A percentile compares a stretch with the other conserved stretches of the same genome.
Conservation (phyloP, 1,140 invertebrate genomes). For the Octopus sinensis region DNA sequence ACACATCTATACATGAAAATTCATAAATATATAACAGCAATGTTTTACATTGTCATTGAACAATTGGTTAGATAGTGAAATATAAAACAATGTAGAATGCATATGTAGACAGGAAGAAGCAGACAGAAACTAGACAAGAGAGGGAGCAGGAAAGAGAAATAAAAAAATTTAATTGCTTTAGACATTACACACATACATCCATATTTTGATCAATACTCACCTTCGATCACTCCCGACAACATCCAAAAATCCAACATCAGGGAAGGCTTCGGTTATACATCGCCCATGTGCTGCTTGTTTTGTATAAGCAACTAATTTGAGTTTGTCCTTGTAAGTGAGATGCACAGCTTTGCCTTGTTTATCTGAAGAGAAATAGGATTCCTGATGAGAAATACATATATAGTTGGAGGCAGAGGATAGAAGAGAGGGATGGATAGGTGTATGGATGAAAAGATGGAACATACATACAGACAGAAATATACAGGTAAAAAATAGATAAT, state of each 20-base stretch:
- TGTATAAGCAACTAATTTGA: slow-evolving; percentile 85
- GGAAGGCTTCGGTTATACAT: slow-evolving; percentile 71
- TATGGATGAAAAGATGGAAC: too few species aligned
- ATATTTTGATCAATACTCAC: slow-evolving; percentile 48
- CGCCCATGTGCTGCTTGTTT: slow-evolving; percentile 88
- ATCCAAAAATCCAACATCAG: slow-evolving; percentile 87
- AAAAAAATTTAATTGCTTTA: too few species aligned
- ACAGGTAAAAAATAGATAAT: too few species aligned
- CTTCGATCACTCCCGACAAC: slow-evolving; percentile 90
- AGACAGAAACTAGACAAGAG: too few species aligned
- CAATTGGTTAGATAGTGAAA: too few species aligned
- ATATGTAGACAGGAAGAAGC: too few species aligned
- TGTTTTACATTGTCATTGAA: too few species aligned
- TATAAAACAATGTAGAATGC: too few species aligned
- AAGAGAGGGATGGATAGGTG: background rate
- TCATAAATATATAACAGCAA: too few species aligned
- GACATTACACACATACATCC: background rate
- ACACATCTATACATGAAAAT: too few species aligned
- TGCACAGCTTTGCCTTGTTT: slow-evolving; percentile 89
- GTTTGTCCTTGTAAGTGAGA: slow-evolving; percentile 88
- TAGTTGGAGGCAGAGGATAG: background rate
- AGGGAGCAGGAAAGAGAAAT: too few species aligned
- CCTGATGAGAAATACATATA: slow-evolving; percentile 18
- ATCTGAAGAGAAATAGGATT: slow-evolving; percentile 65
- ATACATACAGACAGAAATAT: too few species aligned